phyloP scores from a whole-genome alignment of 2,113 vertebrate species.

The Oreochromis niloticus region DNA sequence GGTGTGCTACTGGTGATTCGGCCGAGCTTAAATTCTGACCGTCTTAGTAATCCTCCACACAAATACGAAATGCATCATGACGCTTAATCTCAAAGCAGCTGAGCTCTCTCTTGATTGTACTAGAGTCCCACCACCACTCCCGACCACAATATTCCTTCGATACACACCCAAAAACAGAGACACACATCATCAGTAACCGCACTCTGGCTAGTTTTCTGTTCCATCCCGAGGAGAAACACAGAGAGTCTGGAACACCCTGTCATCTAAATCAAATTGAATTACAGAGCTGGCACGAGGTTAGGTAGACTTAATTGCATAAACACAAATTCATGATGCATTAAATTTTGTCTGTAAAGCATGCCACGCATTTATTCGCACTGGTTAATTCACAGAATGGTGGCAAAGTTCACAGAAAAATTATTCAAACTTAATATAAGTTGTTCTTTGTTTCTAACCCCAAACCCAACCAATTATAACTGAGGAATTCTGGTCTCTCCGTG shows the following conservation, averaged over 20 bases:
- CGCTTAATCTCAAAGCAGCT: slow-evolving; percentile 12
- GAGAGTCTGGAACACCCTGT: background rate
- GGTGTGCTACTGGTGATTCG: slow-evolving; percentile 32
- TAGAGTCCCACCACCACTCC: slow-evolving; percentile 6
- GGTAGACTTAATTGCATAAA: slow-evolving; percentile 21
- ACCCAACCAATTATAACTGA: background rate
- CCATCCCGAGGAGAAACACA: slow-evolving; percentile 24
- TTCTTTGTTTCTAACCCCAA: background rate
- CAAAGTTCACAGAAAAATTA: background rate
- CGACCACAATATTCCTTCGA: slow-evolving; percentile 38
- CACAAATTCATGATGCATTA: slow-evolving; percentile 41
- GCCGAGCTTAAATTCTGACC: slow-evolving; percentile 14
- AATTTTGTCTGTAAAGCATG: slow-evolving; percentile 15
- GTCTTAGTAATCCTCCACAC: slow-evolving; percentile 17
- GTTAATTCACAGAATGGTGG: background rate
- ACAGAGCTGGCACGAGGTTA: slow-evolving; percentile 20
- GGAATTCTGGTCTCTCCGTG: background rate
- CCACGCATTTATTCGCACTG: slow-evolving; percentile 9
- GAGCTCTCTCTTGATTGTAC: slow-evolving; percentile 42
- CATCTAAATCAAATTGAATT: slow-evolving; percentile 45
- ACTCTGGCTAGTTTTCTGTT: slow-evolving; percentile 27
- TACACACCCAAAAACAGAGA: slow-evolving; percentile 45
- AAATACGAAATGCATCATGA: background rate
- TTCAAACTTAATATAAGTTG: background rate
- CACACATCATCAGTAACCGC: slow-evolving; percentile 33